Percentiles rank a stretch among this genome's conserved stretches.
Evolutionary conservation across 92 coral and sea anemone species (phyloP).

Genomic region (Montipora capitata): DNA sequence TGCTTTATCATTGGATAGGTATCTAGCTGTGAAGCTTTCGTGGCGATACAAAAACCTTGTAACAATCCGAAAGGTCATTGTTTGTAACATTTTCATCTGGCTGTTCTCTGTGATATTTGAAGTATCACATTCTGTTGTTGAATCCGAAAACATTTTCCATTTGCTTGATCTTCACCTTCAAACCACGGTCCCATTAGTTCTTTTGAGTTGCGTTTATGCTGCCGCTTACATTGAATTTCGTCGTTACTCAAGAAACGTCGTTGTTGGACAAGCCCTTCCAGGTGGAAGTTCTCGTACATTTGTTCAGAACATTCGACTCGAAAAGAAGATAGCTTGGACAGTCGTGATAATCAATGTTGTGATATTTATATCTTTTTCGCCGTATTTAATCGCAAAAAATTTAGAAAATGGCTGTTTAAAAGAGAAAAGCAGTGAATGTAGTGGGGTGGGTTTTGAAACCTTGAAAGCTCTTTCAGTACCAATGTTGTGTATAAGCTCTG

Average conservation of each 20-base stretch:
- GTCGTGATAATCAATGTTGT: slow-evolving; percentile 65
- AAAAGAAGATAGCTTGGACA: slow-evolving; percentile 70
- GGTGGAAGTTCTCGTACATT: slow-evolving; percentile 14
- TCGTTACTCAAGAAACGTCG: slow-evolving; percentile 72
- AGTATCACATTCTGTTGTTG: slow-evolving; percentile 54
- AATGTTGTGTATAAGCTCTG: too few relatives aligned
- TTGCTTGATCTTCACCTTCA: slow-evolving; percentile 76
- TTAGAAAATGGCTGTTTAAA: too few relatives aligned
- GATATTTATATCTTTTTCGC: slow-evolving; percentile 66
- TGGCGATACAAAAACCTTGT: slow-evolving; percentile 69
- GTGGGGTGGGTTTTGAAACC: too few relatives aligned
- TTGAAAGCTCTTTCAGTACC: too few relatives aligned
- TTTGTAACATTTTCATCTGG: slow-evolving; percentile 65
- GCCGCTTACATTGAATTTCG: slow-evolving; percentile 78
- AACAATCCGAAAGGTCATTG: slow-evolving; percentile 52
- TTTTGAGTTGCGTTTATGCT: slow-evolving; percentile 38
- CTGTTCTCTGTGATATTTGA: slow-evolving; percentile 60
- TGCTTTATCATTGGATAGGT: slow-evolving; percentile 77
- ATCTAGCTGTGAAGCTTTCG: slow-evolving; percentile 66
- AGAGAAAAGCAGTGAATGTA: too few relatives aligned
- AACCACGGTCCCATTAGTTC: slow-evolving; percentile 70
- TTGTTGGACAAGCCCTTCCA: slow-evolving; percentile 33
- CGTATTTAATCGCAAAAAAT: slow-evolving; percentile 73
- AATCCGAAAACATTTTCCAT: slow-evolving; percentile 51
- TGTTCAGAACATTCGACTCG: slow-evolving; percentile 50